Evolutionary conservation across 2,797 vertebrate species (phyloP).

Genomic region (Argya squamiceps): DNA sequence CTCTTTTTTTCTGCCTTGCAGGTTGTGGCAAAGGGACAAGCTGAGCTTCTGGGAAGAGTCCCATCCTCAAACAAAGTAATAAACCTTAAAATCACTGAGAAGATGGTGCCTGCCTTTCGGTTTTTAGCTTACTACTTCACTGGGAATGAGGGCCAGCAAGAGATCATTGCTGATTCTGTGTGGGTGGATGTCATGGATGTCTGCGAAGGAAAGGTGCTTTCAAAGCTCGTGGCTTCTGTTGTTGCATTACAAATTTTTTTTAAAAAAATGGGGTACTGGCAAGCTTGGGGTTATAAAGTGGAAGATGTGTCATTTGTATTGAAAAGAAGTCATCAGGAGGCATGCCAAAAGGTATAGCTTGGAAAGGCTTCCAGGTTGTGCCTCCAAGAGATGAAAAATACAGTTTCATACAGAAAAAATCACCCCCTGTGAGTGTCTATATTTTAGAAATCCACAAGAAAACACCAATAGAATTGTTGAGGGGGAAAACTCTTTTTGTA

Average conservation of each 20-base stretch:
- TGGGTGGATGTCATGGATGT: conserved; percentile 73
- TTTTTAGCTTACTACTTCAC: conserved; percentile 74
- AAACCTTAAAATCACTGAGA: conserved; percentile 41
- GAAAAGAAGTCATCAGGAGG: not conserved
- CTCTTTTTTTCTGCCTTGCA: conserved; percentile 3
- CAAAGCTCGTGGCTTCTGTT: not conserved
- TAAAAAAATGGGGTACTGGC: not conserved
- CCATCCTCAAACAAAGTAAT: conserved; percentile 50
- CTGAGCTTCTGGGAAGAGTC: conserved; percentile 40
- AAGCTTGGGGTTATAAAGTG: not conserved
- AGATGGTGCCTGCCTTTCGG: conserved; percentile 74
- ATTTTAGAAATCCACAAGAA: not conserved
- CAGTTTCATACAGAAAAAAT: not conserved
- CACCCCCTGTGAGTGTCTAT: not conserved
- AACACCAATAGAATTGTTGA: not conserved
- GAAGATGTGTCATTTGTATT: not conserved
- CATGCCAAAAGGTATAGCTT: not conserved
- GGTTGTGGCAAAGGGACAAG: conserved; percentile 70
- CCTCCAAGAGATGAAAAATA: not conserved
- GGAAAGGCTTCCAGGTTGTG: not conserved
- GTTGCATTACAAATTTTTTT: not conserved
- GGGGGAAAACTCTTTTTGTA: not conserved
- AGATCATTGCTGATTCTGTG: conserved; percentile 70
- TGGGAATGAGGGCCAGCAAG: fast-evolving
- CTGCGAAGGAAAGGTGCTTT: conserved; percentile 74